A percentile compares a stretch with the other conserved stretches of the same genome.
Conservation (phyloP, 2,888 invertebrate species). For the Baronia brevicornis region DNA sequence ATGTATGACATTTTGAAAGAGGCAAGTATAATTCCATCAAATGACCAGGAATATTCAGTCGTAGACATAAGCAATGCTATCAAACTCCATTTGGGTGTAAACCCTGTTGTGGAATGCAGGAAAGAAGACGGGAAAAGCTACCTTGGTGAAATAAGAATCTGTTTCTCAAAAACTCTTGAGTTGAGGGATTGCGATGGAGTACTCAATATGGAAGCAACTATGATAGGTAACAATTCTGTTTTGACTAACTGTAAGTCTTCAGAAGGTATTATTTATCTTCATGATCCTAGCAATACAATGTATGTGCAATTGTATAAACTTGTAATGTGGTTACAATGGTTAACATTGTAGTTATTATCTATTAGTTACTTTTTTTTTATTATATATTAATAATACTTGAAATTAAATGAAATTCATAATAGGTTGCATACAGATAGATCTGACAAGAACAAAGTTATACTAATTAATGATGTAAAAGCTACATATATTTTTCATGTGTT, state of each 20-base stretch:
- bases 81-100: slow-evolving; percentile 68
- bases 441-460: not conserved
- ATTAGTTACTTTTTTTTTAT: slow-evolving; percentile 2
- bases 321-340: slow-evolving; percentile 77
- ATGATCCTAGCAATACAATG: slow-evolving; percentile 49
- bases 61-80: slow-evolving; percentile 50
- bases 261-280: slow-evolving; percentile 75
- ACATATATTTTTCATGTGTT: too few species aligned
- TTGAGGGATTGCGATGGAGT: slow-evolving; percentile 80
- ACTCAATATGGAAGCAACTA: slow-evolving; percentile 14
- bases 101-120: slow-evolving; percentile 79
- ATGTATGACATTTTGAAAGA: slow-evolving; percentile 76
- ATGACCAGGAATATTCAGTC: slow-evolving; percentile 29
- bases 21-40: slow-evolving; percentile 69
- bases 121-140: slow-evolving; percentile 75
- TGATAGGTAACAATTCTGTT: slow-evolving; percentile 39
- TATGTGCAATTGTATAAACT: slow-evolving; percentile 74
- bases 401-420: not conserved
- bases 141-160: slow-evolving; percentile 83
- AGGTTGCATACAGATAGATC: not conserved
- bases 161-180: slow-evolving; percentile 80
- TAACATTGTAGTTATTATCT: slow-evolving; percentile 63
- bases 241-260: slow-evolving; percentile 77
- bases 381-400: slow-evolving; percentile 3
- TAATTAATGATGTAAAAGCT: too few species aligned